These are phyloP conservation scores for Furnarius figulus DNA, from an alignment of 2,113 vertebrate genomes.

Conservation along the genomic window DNA sequence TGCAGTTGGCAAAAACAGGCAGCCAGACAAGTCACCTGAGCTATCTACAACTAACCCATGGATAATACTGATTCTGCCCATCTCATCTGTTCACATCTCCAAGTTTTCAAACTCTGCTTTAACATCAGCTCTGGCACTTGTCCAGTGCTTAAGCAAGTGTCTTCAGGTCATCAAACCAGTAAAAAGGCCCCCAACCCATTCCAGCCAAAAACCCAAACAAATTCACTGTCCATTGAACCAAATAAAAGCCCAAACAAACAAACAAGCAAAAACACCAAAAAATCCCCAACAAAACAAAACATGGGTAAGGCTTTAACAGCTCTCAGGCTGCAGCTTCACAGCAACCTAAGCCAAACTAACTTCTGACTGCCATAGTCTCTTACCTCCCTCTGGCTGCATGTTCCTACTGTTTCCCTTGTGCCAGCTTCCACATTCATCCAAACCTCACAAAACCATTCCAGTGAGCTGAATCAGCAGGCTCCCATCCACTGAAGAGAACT, in stretches of 20 bases:
- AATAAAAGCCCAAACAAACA: neutral
- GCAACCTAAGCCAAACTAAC: neutral
- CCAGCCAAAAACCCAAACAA: neutral
- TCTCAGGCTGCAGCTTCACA: neutral
- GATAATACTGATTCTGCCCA: neutral
- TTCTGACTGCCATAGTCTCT: neutral
- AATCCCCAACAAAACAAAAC: too few relatives aligned
- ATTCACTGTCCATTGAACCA: neutral
- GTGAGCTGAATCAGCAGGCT: neutral
- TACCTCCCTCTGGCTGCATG: constrained; percentile 5
- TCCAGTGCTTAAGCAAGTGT: neutral
- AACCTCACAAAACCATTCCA: neutral
- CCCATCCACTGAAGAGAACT: neutral
- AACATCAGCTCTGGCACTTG: neutral
- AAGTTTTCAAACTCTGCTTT: neutral
- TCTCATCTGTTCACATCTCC: neutral
- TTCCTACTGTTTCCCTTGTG: neutral
- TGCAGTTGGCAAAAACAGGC: neutral
- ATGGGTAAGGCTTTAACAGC: neutral
- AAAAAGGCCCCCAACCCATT: neutral
- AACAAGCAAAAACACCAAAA: too few relatives aligned
- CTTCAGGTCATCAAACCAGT: neutral
- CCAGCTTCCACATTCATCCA: neutral
- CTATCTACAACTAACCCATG: neutral
- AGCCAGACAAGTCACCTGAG: neutral